Evolutionary conservation across 2,113 vertebrate genomes (phyloP).

Genomic region (Anoura caudifer): DNA sequence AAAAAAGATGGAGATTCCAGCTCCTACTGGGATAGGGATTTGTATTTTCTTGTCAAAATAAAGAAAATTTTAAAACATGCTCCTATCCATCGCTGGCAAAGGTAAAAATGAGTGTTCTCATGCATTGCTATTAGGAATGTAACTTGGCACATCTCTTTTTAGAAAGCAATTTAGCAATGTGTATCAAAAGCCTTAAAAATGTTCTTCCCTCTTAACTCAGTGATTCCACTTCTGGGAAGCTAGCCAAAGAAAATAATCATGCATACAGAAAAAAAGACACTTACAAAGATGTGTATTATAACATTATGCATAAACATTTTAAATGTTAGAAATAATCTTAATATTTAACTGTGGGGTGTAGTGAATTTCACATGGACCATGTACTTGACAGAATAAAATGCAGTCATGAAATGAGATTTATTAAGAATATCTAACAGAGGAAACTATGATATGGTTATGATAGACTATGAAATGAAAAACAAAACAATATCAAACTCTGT

Average conservation of each 20-base stretch:
- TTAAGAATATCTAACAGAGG: conserved; percentile 29
- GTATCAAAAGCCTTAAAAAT: conserved; percentile 50
- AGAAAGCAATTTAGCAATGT: conserved; percentile 47
- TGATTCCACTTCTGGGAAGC: conserved; percentile 58
- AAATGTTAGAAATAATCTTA: conserved; percentile 45
- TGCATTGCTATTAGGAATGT: neutral
- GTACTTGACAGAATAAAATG: conserved; percentile 19
- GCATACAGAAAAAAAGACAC: conserved; percentile 11
- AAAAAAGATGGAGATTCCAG: neutral
- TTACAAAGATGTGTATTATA: conserved; percentile 32
- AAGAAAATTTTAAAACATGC: conserved; percentile 22
- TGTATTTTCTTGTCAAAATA: conserved; percentile 20
- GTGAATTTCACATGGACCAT: neutral
- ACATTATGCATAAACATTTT: conserved; percentile 37
- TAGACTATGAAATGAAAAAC: neutral
- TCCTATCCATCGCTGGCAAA: neutral
- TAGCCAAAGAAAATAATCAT: conserved; percentile 62
- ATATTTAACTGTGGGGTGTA: conserved; percentile 4
- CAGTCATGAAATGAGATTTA: neutral
- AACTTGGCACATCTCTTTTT: neutral
- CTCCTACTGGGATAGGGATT: neutral
- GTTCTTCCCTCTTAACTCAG: conserved; percentile 30
- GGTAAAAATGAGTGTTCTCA: conserved; percentile 1
- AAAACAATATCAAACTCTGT: neutral
- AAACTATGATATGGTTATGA: conserved; percentile 36